phyloP scores from a whole-genome alignment of 1,140 invertebrate genomes.

The Megalonaias nervosa region DNA sequence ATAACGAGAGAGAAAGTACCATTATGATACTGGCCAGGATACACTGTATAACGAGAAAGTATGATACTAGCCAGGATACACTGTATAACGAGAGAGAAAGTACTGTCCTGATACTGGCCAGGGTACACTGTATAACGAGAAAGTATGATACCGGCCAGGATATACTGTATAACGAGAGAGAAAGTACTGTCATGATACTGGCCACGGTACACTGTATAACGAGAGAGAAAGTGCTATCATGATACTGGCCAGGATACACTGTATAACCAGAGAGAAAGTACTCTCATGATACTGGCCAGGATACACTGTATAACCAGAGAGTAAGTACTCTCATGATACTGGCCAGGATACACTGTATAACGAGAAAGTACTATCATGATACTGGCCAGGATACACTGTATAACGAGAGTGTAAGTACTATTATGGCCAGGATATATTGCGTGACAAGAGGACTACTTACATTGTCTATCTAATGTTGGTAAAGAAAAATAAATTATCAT shows the following conservation, averaged over 20 bases:
- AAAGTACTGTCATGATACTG: conserved; percentile 75
- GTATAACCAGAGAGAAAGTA: conserved; percentile 84
- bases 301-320: conserved; percentile 77
- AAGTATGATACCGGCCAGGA: neutral
- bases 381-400: conserved; percentile 73
- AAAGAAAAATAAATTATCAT: too few relatives aligned
- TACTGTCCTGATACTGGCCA: conserved; percentile 90
- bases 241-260: conserved; percentile 73
- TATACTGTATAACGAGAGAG: neutral
- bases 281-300: conserved; percentile 89
- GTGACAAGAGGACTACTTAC: too few relatives aligned
- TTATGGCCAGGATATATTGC: neutral
- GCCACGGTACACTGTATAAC: conserved; percentile 74
- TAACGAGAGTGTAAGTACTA: conserved; percentile 39
- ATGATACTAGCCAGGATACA: conserved; percentile 70
- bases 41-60: conserved; percentile 61
- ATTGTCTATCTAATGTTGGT: too few relatives aligned
- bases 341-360: neutral
- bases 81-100: conserved; percentile 84
- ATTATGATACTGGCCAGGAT: neutral
- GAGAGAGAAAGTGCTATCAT: conserved; percentile 78
- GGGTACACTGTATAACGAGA: conserved; percentile 78
- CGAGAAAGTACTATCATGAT: conserved; percentile 75
- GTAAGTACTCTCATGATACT: conserved; percentile 67
- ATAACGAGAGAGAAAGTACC: conserved; percentile 46